phyloP scores from a whole-genome alignment of 2,888 invertebrate species.

The Parapristionchus giblindavisi region DNA sequence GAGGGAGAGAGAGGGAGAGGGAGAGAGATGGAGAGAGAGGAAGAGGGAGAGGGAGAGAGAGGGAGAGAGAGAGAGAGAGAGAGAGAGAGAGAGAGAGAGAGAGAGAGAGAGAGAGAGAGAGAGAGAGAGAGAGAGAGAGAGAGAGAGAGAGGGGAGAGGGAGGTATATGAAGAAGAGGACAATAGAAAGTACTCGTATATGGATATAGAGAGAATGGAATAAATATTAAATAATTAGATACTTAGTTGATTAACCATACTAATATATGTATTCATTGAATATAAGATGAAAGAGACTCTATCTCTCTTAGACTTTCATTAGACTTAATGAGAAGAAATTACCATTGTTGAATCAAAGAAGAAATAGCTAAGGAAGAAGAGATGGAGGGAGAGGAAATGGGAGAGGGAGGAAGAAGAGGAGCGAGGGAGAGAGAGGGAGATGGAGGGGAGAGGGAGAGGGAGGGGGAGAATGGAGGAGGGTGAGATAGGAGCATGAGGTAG shows the following conservation, averaged over 20 bases:
- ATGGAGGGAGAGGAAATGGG: constrained; percentile 16
- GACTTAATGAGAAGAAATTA: no score
- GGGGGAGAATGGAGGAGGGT: neutral
- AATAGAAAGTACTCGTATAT: no score
- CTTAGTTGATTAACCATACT: no score
- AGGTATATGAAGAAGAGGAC: no score
- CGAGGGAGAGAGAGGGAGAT: constrained; percentile 3
- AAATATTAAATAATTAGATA: no score
- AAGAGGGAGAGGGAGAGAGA: neutral
- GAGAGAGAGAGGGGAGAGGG: neutral
- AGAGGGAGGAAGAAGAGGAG: neutral
- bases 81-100: constrained; percentile 20
- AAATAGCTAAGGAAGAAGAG: neutral
- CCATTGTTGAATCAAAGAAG: no score
- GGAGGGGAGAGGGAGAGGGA: neutral
- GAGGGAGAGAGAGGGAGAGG: neutral
- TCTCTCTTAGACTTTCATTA: no score
- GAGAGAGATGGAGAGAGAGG: neutral
- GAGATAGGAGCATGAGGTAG: no score
- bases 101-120: neutral
- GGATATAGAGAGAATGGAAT: no score
- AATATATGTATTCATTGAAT: no score
- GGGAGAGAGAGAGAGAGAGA: neutral
- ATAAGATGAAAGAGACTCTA: no score
- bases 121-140: constrained; percentile 1